Conservation (phyloP, 1,140 invertebrate species). For the Drosophila tristis region DNA sequence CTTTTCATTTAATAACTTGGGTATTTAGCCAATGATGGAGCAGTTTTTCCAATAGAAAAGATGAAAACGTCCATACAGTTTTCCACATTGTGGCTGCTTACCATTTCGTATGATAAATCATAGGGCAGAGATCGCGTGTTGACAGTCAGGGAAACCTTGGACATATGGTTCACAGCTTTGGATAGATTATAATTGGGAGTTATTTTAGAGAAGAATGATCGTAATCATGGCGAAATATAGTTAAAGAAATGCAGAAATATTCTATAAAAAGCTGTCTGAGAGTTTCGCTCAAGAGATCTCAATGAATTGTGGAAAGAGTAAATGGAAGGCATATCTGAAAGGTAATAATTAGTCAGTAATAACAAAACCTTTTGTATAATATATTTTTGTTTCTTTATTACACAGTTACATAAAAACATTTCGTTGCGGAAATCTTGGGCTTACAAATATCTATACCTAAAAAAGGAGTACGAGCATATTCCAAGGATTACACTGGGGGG, state of each 20-base stretch:
- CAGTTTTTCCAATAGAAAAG: slow-evolving; percentile 50
- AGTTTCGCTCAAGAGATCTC: too few species aligned
- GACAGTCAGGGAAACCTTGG: slow-evolving; percentile 47
- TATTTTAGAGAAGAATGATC: background rate
- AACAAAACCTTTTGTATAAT: slow-evolving; percentile 15
- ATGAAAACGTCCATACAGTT: slow-evolving; percentile 4
- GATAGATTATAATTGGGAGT: background rate
- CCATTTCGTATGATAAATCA: slow-evolving; percentile 51
- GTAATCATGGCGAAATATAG: too few species aligned
- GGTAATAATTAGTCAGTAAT: background rate
- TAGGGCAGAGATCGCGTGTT: slow-evolving; percentile 31
- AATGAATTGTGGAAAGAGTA: background rate
- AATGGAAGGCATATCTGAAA: background rate
- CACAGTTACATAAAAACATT: slow-evolving; percentile 71
- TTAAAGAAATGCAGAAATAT: too few species aligned
- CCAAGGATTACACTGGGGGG: slow-evolving; percentile 49
- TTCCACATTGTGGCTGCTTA: slow-evolving; percentile 13
- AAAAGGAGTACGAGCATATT: slow-evolving; percentile 14
- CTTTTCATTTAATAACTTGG: slow-evolving; percentile 38
- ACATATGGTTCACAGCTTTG: slow-evolving; percentile 25
- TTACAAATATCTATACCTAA: slow-evolving; percentile 25
- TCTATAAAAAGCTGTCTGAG: too few species aligned
- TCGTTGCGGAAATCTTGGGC: slow-evolving; percentile 35
- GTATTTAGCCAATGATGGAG: slow-evolving; percentile 76
- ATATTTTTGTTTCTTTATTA: slow-evolving; percentile 48